A percentile compares a stretch with the other conserved stretches of the same genome.
Conservation (phyloP, 2,113 vertebrate genomes). For the Cariama cristata region DNA sequence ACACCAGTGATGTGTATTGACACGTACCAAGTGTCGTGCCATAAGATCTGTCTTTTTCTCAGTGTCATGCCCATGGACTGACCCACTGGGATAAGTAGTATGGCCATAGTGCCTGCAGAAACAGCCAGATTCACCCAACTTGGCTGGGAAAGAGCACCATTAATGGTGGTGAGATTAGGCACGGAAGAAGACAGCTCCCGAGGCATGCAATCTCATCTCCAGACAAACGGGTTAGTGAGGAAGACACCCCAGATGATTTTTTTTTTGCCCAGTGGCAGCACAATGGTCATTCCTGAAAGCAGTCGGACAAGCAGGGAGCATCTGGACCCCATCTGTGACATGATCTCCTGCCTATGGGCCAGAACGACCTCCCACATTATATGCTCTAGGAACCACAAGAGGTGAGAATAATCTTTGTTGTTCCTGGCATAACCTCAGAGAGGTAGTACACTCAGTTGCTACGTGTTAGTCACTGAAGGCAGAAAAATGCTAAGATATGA, state of each 20-base stretch:
- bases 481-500: not conserved
- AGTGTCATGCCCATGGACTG: not conserved
- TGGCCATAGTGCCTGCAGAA: not conserved
- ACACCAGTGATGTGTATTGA: not conserved
- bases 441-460: not conserved
- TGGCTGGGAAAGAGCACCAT: not conserved
- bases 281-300: not conserved
- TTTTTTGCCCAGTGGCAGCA: not conserved
- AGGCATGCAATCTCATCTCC: not conserved
- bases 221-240: not conserved
- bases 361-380: not conserved
- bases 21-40: rapidly evolving
- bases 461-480: not conserved
- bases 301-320: not conserved
- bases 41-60: not conserved
- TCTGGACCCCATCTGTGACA: not conserved
- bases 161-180: not conserved
- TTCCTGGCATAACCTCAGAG: not conserved
- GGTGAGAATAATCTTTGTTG: not conserved
- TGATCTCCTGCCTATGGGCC: not conserved
- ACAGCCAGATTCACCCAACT: not conserved
- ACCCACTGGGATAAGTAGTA: not conserved
- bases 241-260: not conserved
- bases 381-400: not conserved
- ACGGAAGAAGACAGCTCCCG: not conserved